Conservation (phyloP, 2,113 vertebrate species). For the Nerophis lumbriciformis region DNA sequence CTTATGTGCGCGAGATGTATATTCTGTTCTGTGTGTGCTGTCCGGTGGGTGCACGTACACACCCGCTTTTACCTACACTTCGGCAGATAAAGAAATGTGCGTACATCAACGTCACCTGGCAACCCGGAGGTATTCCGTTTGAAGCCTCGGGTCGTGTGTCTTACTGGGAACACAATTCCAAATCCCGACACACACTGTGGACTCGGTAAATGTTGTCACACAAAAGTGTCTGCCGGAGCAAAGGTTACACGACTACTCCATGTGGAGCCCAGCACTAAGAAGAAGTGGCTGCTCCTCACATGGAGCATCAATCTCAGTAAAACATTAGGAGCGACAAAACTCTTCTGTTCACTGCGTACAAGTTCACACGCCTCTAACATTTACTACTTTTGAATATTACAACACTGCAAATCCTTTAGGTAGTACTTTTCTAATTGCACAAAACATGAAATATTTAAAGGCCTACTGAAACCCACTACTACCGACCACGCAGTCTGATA, state of each 20-base stretch:
- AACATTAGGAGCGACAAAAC: neutral
- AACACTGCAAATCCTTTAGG: too few species aligned
- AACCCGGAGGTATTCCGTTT: constrained; percentile 30
- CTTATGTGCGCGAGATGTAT: constrained; percentile 3
- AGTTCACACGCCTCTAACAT: too few species aligned
- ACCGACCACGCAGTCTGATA: too few species aligned
- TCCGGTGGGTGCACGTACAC: neutral
- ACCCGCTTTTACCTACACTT: neutral
- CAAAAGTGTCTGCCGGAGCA: constrained; percentile 15
- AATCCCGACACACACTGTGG: constrained; percentile 8
- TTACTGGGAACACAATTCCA: constrained; percentile 8
- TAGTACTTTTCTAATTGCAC: too few species aligned
- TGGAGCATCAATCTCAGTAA: constrained; percentile 13
- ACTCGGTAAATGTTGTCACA: constrained; percentile 18
- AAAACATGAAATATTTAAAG: too few species aligned
- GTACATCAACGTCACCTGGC: constrained; percentile 22
- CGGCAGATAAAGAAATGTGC: constrained; percentile 12
- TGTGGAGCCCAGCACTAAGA: constrained; percentile 27
- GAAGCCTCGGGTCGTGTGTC: constrained; percentile 14
- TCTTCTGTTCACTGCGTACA: neutral
- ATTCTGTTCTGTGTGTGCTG: neutral
- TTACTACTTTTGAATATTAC: too few species aligned
- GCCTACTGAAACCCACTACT: too few species aligned
- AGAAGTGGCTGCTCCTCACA: constrained; percentile 23
- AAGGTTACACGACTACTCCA: constrained; percentile 39